A percentile compares a stretch with the other conserved stretches of the same genome.
Evolutionary conservation across 1,140 invertebrate species (phyloP).

Genomic region (Goniozus legneri): DNA sequence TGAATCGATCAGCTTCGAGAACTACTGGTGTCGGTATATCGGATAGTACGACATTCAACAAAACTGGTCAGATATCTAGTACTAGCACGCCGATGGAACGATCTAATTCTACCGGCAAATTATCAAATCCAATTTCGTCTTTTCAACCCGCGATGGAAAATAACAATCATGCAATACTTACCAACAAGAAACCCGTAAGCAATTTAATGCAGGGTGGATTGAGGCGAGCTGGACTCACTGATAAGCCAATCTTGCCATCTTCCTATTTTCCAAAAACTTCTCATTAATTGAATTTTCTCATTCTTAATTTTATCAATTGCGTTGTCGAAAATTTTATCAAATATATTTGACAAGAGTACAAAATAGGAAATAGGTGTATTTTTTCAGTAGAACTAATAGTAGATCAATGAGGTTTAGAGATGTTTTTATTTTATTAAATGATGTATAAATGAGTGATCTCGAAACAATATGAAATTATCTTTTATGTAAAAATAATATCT

Average conservation of each 20-base stretch:
- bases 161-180: conserved; percentile 33
- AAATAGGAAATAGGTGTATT: too few species aligned
- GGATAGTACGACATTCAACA: conserved; percentile 42
- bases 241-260: conserved; percentile 45
- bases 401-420: too few species aligned
- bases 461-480: too few species aligned
- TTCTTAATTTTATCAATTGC: too few species aligned
- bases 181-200: conserved; percentile 33
- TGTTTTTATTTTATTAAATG: too few species aligned
- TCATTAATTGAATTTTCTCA: conserved; percentile 24
- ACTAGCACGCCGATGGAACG: conserved; percentile 51
- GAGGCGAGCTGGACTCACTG: conserved; percentile 34
- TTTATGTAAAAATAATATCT: too few species aligned
- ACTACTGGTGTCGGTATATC: conserved; percentile 34
- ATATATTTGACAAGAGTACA: too few species aligned
- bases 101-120: conserved; percentile 34
- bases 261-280: conserved; percentile 47
- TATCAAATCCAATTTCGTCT: conserved; percentile 28
- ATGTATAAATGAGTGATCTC: too few species aligned
- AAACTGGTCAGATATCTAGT: conserved; percentile 41
- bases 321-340: too few species aligned
- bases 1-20: conserved; percentile 30
- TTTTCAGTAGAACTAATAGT: too few species aligned
- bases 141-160: conserved; percentile 37
- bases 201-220: conserved; percentile 41